Conservation (phyloP, 2,113 vertebrate species). For the Dendrocopos noguchii region DNA sequence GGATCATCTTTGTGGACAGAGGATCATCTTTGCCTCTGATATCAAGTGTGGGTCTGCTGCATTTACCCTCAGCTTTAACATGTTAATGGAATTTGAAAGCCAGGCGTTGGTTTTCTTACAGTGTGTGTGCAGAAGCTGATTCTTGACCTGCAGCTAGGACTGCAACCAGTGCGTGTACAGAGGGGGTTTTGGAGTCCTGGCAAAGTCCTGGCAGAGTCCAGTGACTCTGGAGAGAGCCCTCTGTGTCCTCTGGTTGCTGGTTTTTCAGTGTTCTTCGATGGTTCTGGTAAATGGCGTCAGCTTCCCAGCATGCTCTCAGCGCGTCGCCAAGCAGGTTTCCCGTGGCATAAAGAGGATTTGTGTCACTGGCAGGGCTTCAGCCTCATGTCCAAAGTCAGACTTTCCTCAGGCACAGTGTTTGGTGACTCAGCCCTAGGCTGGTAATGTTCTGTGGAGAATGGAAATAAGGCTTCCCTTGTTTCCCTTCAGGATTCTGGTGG, state of each 20-base stretch:
- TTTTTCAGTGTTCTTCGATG: neutral
- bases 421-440: slow-evolving; percentile 27
- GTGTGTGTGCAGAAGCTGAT: neutral
- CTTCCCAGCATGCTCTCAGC: neutral
- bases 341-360: neutral
- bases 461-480: slow-evolving; percentile 67
- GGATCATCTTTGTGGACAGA: neutral
- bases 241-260: neutral
- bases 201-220: neutral
- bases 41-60: neutral
- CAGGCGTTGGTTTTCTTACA: neutral
- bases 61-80: neutral
- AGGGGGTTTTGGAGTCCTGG: neutral
- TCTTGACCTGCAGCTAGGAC: neutral
- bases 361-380: slow-evolving; percentile 32
- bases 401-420: slow-evolving; percentile 29
- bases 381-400: neutral
- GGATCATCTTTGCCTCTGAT: neutral
- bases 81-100: neutral
- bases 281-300: slow-evolving; percentile 25
- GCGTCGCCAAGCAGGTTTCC: slow-evolving; percentile 6
- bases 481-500: slow-evolving; percentile 48
- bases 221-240: neutral
- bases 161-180: neutral
- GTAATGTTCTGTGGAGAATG: neutral